A percentile compares a stretch with the other conserved stretches of the same genome.
Conservation (phyloP, 2,888 invertebrate genomes). For the Mythimna vitellina region DNA sequence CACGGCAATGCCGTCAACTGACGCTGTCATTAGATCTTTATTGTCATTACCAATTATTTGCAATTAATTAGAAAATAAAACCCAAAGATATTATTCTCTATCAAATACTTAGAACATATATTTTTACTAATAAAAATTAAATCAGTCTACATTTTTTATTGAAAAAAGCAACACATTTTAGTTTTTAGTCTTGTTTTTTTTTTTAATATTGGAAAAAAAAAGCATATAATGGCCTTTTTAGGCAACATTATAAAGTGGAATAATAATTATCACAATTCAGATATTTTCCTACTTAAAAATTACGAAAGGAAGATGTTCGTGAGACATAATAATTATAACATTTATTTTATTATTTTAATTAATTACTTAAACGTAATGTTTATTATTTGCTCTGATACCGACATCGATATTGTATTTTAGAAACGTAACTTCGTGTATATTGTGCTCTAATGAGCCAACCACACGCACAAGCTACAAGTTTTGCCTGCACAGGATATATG, state of each 20-base stretch:
- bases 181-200: constrained; percentile 3
- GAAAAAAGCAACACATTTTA: not conserved
- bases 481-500: too few species aligned
- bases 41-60: not conserved
- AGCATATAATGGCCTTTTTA: constrained; percentile 30
- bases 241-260: constrained; percentile 22
- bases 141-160: constrained; percentile 37
- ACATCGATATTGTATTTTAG: not conserved
- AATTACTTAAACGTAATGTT: constrained; percentile 24
- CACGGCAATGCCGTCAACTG: too few species aligned
- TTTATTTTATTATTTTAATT: constrained; percentile 15
- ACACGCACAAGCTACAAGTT: too few species aligned
- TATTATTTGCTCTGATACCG: constrained; percentile 14
- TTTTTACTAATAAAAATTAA: constrained; percentile 14
- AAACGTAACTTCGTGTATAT: not conserved
- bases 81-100: not conserved
- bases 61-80: not conserved
- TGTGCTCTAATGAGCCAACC: too few species aligned
- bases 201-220: constrained; percentile 36
- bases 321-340: constrained; percentile 15
- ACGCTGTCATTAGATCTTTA: not conserved
- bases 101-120: not conserved
- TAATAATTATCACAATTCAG: constrained; percentile 53
- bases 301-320: constrained; percentile 44
- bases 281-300: constrained; percentile 54